These are phyloP conservation scores for Clarias gariepinus DNA, from an alignment of 2,113 vertebrate genomes.

Conservation along the genomic window DNA sequence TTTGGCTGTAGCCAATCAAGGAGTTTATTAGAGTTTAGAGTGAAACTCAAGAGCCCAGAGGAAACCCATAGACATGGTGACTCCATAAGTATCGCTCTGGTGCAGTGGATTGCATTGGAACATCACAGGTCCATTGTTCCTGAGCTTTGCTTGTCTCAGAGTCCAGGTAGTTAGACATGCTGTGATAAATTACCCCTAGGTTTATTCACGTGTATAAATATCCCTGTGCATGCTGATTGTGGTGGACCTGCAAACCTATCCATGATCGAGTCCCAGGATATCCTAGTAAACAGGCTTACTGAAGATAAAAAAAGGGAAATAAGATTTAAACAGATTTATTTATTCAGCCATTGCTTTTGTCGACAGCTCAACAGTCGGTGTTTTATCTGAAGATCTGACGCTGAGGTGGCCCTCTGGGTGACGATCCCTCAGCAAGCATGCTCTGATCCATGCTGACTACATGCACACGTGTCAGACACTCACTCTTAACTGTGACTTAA, in stretches of 20 bases:
- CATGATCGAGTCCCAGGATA: neutral
- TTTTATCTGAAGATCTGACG: slow-evolving; percentile 26
- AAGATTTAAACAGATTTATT: neutral
- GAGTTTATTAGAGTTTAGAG: neutral
- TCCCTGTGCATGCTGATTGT: neutral
- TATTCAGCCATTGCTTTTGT: neutral
- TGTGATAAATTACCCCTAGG: neutral
- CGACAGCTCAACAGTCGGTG: neutral
- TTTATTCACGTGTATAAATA: neutral
- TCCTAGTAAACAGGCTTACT: neutral
- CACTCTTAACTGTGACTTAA: slow-evolving; percentile 42
- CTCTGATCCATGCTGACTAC: slow-evolving; percentile 40
- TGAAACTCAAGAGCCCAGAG: neutral
- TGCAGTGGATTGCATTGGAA: neutral
- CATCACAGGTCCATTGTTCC: neutral
- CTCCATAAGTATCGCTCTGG: neutral
- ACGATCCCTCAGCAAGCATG: slow-evolving; percentile 30
- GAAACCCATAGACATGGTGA: neutral
- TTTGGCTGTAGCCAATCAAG: neutral
- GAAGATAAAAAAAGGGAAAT: neutral
- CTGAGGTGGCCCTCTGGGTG: neutral
- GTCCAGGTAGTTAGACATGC: neutral
- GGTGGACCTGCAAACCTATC: neutral
- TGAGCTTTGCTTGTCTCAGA: neutral
- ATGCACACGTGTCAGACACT: slow-evolving; percentile 42